Conservation (phyloP, 2,113 vertebrate species). For the Zeus faber region DNA sequence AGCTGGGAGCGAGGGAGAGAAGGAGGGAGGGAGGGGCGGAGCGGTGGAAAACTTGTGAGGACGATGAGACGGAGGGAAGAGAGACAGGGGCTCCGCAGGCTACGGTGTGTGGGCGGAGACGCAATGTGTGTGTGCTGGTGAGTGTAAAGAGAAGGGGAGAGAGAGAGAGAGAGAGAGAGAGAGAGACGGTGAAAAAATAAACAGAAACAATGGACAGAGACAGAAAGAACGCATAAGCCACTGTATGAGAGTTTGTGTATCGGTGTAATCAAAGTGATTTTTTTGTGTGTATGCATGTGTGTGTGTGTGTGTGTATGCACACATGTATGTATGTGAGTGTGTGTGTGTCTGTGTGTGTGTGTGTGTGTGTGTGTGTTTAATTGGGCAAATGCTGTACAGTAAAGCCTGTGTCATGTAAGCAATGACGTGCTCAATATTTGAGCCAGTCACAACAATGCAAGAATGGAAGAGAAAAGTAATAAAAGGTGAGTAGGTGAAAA, state of each 20-base stretch:
- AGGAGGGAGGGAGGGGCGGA: slow-evolving; percentile 44
- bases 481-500: too few relatives aligned
- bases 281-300: slow-evolving; percentile 3
- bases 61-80: slow-evolving; percentile 17
- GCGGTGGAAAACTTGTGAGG: slow-evolving; percentile 28
- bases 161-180: background rate
- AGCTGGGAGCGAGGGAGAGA: slow-evolving; percentile 61
- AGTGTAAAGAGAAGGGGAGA: slow-evolving; percentile 6
- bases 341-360: slow-evolving; percentile 33
- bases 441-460: too few relatives aligned
- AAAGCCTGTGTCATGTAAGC: too few relatives aligned
- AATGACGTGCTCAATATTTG: too few relatives aligned
- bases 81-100: slow-evolving; percentile 33
- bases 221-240: background rate
- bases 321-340: slow-evolving; percentile 2
- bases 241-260: background rate
- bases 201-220: background rate
- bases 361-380: slow-evolving; percentile 47
- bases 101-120: slow-evolving; percentile 37
- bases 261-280: too few relatives aligned
- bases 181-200: background rate
- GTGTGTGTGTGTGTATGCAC: slow-evolving; percentile 5
- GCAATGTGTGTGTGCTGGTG: background rate
- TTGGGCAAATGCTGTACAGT: too few relatives aligned
- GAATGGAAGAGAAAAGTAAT: too few relatives aligned